phyloP scores from a whole-genome alignment of 2,888 invertebrate species.

The Linnaemya tessellans region DNA sequence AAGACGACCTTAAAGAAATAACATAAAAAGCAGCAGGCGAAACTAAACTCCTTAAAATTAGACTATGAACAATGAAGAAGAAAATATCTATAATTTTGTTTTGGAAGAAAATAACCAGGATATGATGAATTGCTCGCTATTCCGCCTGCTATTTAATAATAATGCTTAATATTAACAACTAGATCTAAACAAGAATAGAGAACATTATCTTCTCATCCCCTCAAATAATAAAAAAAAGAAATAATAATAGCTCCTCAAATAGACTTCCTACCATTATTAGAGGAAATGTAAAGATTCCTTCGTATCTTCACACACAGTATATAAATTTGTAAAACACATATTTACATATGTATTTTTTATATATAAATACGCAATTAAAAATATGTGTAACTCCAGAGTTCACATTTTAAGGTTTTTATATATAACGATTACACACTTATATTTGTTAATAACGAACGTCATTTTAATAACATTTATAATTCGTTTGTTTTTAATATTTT shows the following conservation, averaged over 20 bases:
- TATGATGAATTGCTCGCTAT: constrained; percentile 54
- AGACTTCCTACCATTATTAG: constrained; percentile 49
- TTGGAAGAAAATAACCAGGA: constrained; percentile 41
- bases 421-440: constrained; percentile 12
- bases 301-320: constrained; percentile 34
- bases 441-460: constrained; percentile 12
- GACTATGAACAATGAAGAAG: constrained; percentile 23
- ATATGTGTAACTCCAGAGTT: constrained; percentile 16
- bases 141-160: constrained; percentile 57
- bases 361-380: constrained; percentile 27
- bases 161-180: constrained; percentile 65
- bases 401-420: constrained; percentile 46
- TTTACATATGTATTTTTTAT: constrained; percentile 29
- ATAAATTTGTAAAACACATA: constrained; percentile 39
- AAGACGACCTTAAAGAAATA: constrained; percentile 40
- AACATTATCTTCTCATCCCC: constrained; percentile 29
- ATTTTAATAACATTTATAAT: constrained; percentile 27
- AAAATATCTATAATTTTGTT: constrained; percentile 27
- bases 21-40: constrained; percentile 51
- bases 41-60: constrained; percentile 48
- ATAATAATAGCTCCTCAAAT: constrained; percentile 42
- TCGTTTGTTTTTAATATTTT: constrained; percentile 31
- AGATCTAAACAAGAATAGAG: constrained; percentile 51
- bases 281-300: constrained; percentile 41
- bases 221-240: constrained; percentile 22